Conservation (phyloP, 2,888 invertebrate species). For the Cryptosula pallasiana region DNA sequence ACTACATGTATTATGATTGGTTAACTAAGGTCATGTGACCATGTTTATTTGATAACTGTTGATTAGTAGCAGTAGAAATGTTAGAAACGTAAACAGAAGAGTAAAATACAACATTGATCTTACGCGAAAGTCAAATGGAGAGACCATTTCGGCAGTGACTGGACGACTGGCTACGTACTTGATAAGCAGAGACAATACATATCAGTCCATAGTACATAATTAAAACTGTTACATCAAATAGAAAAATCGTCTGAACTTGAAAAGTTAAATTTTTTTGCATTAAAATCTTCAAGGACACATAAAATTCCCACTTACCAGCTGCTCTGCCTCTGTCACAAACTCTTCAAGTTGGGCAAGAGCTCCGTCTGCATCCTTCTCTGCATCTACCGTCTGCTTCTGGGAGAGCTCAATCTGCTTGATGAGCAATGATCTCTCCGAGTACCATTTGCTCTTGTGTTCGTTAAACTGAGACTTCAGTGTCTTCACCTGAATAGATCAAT, state of each 20-base stretch:
- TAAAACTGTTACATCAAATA: no score
- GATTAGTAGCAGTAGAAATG: not conserved
- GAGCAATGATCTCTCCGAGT: slow-evolving; percentile 46
- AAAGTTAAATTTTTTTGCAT: no score
- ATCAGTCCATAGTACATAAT: no score
- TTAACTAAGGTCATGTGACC: no score
- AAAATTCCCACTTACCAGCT: slow-evolving; percentile 40
- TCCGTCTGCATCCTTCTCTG: slow-evolving; percentile 49
- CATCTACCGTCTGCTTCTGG: slow-evolving; percentile 42
- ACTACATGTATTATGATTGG: no score
- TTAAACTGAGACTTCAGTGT: slow-evolving; percentile 51
- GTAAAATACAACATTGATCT: no score
- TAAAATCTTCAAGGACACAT: no score
- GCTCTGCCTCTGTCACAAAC: slow-evolving; percentile 50
- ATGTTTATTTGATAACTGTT: no score
- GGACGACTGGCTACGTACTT: not conserved
- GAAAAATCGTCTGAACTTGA: no score
- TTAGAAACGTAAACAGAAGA: no score
- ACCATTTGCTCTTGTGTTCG: slow-evolving; percentile 51
- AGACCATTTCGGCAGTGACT: not conserved
- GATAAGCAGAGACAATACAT: not conserved
- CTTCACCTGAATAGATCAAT: slow-evolving; percentile 32
- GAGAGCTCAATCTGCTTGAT: slow-evolving; percentile 46
- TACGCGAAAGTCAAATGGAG: not conserved
- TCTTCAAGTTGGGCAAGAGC: slow-evolving; percentile 49